Evolutionary conservation across 2,797 vertebrate genomes (phyloP), one percentile per base, ranked within the genome.

Genomic region (Setipinna tenuifilis): DNA sequence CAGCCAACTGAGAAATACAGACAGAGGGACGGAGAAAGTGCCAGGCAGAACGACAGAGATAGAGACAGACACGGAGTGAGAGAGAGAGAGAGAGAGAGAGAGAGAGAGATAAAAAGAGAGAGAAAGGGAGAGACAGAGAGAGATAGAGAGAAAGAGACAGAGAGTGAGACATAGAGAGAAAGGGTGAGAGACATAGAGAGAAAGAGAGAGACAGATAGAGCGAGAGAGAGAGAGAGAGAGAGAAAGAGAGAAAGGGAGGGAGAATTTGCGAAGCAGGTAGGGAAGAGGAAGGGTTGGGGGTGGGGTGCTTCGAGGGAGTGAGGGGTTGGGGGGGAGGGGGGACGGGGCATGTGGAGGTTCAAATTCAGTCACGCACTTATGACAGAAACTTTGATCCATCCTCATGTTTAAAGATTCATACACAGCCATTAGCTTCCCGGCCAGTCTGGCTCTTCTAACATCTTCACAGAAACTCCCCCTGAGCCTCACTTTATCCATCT

Each of bases 361-460:
- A 86, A 90, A 91, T 91, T 89, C 92, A 92, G 94, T 91, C 93
- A 94, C 87, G 87, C 90, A 92, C 89, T 87, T 93, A 93, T 89
- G 87, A 90, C 68, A 75, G 68, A 93, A 93, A 92, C 92, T 92
- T 92, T 90, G 88, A 94, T 94, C 89, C 89, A 91, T 90, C 91
- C 89, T 90, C 85, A 92, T 93, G 92, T 94, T 95, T 93, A 95
- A 96, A 95, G 90, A 95, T 95, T 95, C 87, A 96, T 95, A 91
- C 46, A 12, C 85, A 84, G 86, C 91, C 93, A 95, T 95, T 95
- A 95, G 94, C 91, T 93, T 92, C 92, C 80, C 88, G 90, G 92
- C 92, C 91, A 92, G 91, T 89, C 54, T 82, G 68, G 57, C 78
- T 78, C 83, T 68, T 17, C 35, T 84, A 35, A 75, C 50, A 83